Evolutionary conservation across 2,888 invertebrate genomes (phyloP).

Genomic region (Dastarcus helophoroides): DNA sequence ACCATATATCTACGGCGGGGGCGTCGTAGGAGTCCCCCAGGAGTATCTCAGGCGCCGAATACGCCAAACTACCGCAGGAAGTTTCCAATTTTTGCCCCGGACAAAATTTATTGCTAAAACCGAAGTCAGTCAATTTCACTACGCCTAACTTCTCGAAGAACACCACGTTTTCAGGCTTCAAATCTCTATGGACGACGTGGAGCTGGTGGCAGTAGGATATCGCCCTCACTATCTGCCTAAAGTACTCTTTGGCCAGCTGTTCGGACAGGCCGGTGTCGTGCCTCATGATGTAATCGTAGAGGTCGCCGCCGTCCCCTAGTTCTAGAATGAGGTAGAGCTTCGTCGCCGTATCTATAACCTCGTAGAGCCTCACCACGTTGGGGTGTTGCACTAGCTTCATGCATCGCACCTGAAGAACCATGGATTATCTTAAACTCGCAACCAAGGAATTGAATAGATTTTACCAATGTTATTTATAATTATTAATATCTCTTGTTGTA

Average conservation of each 20-base stretch:
- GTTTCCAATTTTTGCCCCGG: conserved; percentile 96
- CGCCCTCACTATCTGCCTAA: conserved; percentile 93
- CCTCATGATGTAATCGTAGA: conserved; percentile 97
- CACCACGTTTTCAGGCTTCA: conserved; percentile 99
- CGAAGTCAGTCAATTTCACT: conserved; percentile 98
- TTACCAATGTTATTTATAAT: too few relatives aligned
- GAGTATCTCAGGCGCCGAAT: conserved; percentile 97
- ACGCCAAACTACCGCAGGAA: conserved; percentile 95
- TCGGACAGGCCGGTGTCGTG: conserved; percentile 83
- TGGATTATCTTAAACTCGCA: too few relatives aligned
- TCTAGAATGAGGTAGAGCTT: conserved; percentile 95
- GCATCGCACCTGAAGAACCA: conserved; percentile 59
- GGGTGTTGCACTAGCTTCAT: conserved; percentile 99
- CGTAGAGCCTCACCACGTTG: conserved; percentile 94
- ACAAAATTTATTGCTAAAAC: conserved; percentile 89
- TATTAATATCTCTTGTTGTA: too few relatives aligned
- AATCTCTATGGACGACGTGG: conserved; percentile 78
- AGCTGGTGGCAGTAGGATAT: conserved; percentile 96
- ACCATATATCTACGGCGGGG: conserved; percentile 99
- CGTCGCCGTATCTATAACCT: conserved; percentile 98
- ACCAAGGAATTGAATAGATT: too few relatives aligned
- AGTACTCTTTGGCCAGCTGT: conserved; percentile 79
- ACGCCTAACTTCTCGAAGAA: conserved; percentile 95
- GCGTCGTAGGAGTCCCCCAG: conserved; percentile 98
- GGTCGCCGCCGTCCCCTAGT: conserved; percentile 95